phyloP scores from a whole-genome alignment of 2,113 vertebrate genomes.

The Pseudonaja textilis region DNA sequence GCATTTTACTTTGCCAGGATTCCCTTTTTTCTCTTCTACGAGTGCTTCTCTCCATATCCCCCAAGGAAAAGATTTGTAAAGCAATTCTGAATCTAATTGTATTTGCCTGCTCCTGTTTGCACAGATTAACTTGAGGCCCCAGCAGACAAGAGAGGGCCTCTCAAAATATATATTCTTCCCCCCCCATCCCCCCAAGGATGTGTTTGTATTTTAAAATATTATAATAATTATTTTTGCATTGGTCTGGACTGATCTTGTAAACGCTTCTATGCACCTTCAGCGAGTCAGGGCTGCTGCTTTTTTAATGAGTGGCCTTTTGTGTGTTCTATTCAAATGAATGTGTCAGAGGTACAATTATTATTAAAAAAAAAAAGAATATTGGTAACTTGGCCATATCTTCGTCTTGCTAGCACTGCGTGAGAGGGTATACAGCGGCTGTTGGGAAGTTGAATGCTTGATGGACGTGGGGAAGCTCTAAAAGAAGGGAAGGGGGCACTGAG shows the following conservation, averaged over 20 bases:
- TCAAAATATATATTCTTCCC: conserved; percentile 24
- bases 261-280: conserved; percentile 73
- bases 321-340: conserved; percentile 66
- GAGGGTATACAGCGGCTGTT: neutral
- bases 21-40: rapidly evolving
- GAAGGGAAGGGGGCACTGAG: neutral
- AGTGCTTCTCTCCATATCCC: conserved; percentile 21
- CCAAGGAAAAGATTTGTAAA: neutral
- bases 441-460: neutral
- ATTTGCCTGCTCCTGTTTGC: neutral
- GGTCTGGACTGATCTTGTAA: conserved; percentile 59
- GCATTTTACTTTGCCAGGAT: neutral
- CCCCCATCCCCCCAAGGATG: conserved; percentile 34
- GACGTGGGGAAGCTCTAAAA: neutral
- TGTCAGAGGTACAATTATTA: conserved; percentile 60
- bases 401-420: neutral
- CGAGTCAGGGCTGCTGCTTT: conserved; percentile 71
- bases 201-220: conserved; percentile 26
- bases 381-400: neutral
- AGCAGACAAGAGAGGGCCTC: conserved; percentile 34
- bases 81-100: too few relatives aligned
- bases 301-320: conserved; percentile 60
- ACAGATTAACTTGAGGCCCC: neutral
- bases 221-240: conserved; percentile 47
- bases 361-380: conserved; percentile 37